These are phyloP conservation scores for Diarsia dahlii DNA, from an alignment of 2,888 invertebrate genomes.

Conservation along the genomic window DNA sequence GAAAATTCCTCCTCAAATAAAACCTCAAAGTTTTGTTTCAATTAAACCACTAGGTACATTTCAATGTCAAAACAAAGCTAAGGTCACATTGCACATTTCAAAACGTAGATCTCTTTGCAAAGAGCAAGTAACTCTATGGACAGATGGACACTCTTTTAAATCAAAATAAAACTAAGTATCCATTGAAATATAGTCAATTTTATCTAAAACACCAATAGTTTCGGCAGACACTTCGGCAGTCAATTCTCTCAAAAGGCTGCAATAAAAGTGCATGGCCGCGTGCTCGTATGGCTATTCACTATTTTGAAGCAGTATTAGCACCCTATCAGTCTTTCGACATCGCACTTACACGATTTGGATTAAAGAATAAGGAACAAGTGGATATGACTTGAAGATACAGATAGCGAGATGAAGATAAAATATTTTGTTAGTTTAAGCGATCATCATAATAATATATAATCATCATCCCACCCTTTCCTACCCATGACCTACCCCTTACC, in stretches of 20 bases:
- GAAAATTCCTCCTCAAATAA: neutral
- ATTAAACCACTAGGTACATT: no score
- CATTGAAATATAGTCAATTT: conserved; percentile 37
- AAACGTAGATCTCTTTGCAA: no score
- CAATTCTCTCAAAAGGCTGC: conserved; percentile 67
- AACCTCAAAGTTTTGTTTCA: neutral
- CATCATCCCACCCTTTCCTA: no score
- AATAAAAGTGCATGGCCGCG: conserved; percentile 74
- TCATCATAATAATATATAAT: no score
- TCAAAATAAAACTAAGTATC: conserved; percentile 18
- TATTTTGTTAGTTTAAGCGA: neutral
- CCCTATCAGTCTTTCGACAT: conserved; percentile 76
- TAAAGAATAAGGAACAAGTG: conserved; percentile 58
- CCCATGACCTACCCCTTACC: no score
- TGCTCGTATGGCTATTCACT: conserved; percentile 66
- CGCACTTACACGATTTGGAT: conserved; percentile 71
- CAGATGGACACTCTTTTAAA: no score
- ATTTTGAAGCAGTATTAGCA: conserved; percentile 74
- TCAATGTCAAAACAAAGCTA: no score
- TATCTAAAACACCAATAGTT: conserved; percentile 48
- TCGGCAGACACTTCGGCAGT: conserved; percentile 51
- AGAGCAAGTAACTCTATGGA: no score
- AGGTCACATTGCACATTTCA: no score
- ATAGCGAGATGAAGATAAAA: conserved; percentile 12
- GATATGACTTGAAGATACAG: conserved; percentile 40